Conservation (phyloP, 2,797 vertebrate genomes). For the Selene dorsalis region DNA sequence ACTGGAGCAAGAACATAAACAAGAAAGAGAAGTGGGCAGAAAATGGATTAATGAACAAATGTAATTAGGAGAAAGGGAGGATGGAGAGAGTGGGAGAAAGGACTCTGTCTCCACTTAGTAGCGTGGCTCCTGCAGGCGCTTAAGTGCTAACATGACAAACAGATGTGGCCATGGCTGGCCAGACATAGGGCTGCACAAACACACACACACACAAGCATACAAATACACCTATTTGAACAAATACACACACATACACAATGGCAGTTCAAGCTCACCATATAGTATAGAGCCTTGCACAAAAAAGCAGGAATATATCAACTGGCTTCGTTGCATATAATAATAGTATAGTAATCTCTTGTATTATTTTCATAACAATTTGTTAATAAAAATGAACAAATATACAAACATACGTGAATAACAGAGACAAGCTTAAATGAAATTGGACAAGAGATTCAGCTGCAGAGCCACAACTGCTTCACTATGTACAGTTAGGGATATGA, state of each 20-base stretch:
- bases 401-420: neutral
- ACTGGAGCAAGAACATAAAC: constrained; percentile 81
- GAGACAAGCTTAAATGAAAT: neutral
- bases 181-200: constrained; percentile 50
- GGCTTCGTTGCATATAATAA: neutral
- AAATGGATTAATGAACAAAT: constrained; percentile 87
- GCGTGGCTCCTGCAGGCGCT: constrained; percentile 80
- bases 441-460: neutral
- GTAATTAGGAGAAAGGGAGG: constrained; percentile 83
- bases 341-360: no score
- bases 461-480: constrained; percentile 1
- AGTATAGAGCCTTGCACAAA: neutral
- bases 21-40: constrained; percentile 84
- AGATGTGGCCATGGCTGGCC: constrained; percentile 80
- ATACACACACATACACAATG: constrained; percentile 15
- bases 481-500: neutral
- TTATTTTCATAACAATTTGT: neutral
- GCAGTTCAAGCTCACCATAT: neutral
- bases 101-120: constrained; percentile 82
- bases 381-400: neutral
- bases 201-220: constrained; percentile 23
- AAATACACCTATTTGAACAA: constrained; percentile 29
- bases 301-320: neutral
- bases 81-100: constrained; percentile 78
- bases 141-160: constrained; percentile 87